Base-by-base conservation (phyloP, 2,113 vertebrate species). In the Recurvirostra avosetta region DNA sequence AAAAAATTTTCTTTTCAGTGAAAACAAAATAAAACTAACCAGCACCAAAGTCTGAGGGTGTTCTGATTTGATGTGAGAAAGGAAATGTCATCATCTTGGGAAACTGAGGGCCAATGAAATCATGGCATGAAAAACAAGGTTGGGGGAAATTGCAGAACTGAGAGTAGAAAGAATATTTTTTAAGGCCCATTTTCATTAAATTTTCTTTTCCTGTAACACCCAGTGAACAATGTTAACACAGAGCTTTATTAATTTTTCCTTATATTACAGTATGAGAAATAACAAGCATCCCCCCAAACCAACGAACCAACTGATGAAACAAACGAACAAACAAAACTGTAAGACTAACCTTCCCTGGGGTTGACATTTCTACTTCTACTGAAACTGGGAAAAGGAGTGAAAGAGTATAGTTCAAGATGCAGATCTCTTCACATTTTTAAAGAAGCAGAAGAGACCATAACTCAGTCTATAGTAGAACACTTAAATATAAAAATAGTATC, bases 371-470 rank as follows among this genome's bases (percentile, higher is more conserved):
- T 29, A 49, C 8, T 61, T 82, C 15, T 79, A 6, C 38, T 88
- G 30, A 78, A 56, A 71, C 0, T 40, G 18, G 5, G 8, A 5
- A 83, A 82, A 18, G 2, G 5, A 13, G 2, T 38, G 23, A 53
- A n/a, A 47, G 22, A 30, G 5, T 41, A 7, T 38, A 9, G 11
- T 8, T 86, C 3, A 34, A 30, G 8, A 34, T 27, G 5, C 32
- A 90, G 45, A 1, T 45, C 7, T 32, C 4, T 55, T 50, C 21
- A 55, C 11, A 11, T 50, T 11, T 74, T 75, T 45, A 71, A 83
- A 70, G 61, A 78, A 63, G 8, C 2, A 67, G 34, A 62, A 66
- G 7, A 71, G 8, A 84, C 50, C 3, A 29, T 26, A 79, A 25
- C 15, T 61, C 17, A 53, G 12, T 22, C 15, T 63, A 10, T 9